Percentiles rank a stretch among this genome's conserved stretches.
Conservation (phyloP, 2,888 invertebrate species). For the Tetramorium bicarinatum region DNA sequence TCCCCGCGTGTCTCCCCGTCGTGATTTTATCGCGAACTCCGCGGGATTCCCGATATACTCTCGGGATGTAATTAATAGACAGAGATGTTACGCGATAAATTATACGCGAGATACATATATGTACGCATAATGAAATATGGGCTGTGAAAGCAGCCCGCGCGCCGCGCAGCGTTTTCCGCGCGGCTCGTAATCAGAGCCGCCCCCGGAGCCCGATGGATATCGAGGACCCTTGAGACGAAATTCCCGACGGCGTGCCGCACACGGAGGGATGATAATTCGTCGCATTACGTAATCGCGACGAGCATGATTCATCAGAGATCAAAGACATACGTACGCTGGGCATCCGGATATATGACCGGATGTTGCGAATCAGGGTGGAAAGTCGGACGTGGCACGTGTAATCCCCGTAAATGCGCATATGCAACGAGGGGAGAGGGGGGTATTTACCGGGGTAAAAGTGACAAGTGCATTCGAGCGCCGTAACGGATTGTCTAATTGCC, state of each 20-base stretch:
- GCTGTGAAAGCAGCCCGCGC: not conserved
- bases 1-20: not conserved
- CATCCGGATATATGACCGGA: not conserved
- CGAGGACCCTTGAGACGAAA: not conserved
- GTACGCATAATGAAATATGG: not conserved
- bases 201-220: not conserved
- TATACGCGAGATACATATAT: too few relatives aligned
- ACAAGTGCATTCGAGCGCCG: not conserved
- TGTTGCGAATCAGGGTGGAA: not conserved
- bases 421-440: not conserved
- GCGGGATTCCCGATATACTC: not conserved
- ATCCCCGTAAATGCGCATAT: conserved; percentile 14
- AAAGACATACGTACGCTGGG: not conserved
- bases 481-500: conserved; percentile 25
- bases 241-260: not conserved
- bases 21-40: not conserved
- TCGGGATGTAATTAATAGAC: not conserved
- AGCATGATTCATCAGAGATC: conserved; percentile 32
- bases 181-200: not conserved
- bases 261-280: conserved; percentile 13
- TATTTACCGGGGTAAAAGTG: not conserved
- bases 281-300: conserved; percentile 5
- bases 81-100: not conserved
- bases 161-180: not conserved
- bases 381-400: conserved; percentile 3